Evolutionary conservation across 2,113 vertebrate species (phyloP).

Genomic region (Rostratula benghalensis): DNA sequence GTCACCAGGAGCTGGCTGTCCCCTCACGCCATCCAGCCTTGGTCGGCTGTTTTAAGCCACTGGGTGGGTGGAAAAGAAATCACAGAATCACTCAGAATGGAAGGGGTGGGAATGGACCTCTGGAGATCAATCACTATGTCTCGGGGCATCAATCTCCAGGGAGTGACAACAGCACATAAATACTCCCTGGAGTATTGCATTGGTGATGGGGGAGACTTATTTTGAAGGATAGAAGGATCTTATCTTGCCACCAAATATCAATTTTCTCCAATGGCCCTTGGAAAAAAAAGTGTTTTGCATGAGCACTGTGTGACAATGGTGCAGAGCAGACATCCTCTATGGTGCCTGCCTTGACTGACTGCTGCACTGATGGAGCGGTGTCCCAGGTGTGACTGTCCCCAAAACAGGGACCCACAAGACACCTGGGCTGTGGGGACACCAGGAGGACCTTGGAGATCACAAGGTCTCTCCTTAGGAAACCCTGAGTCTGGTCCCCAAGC

Average conservation of each 20-base stretch:
- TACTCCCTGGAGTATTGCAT: not conserved
- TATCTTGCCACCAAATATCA: not conserved
- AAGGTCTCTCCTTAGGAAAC: not conserved
- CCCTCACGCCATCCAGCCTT: rapidly evolving
- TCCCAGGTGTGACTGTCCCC: rapidly evolving
- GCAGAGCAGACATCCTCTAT: rapidly evolving
- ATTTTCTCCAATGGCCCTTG: not conserved
- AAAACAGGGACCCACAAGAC: not conserved
- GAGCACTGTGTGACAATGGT: rapidly evolving
- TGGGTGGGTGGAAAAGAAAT: not conserved
- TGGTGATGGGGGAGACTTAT: rapidly evolving
- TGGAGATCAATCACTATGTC: rapidly evolving
- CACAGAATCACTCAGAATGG: too few species aligned
- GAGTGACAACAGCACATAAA: not conserved
- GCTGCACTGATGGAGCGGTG: rapidly evolving
- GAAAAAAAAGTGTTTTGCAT: not conserved
- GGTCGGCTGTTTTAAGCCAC: not conserved
- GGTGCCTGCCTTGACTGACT: rapidly evolving
- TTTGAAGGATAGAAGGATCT: not conserved
- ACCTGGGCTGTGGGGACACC: not conserved
- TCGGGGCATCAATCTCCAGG: not conserved
- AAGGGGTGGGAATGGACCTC: too few species aligned
- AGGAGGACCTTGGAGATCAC: rapidly evolving
- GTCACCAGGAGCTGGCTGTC: not conserved
- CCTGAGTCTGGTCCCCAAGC: not conserved